These are phyloP conservation scores for Cyprinodon diabolis DNA, from an alignment of 2,797 vertebrate genomes.

Conservation along the genomic window DNA sequence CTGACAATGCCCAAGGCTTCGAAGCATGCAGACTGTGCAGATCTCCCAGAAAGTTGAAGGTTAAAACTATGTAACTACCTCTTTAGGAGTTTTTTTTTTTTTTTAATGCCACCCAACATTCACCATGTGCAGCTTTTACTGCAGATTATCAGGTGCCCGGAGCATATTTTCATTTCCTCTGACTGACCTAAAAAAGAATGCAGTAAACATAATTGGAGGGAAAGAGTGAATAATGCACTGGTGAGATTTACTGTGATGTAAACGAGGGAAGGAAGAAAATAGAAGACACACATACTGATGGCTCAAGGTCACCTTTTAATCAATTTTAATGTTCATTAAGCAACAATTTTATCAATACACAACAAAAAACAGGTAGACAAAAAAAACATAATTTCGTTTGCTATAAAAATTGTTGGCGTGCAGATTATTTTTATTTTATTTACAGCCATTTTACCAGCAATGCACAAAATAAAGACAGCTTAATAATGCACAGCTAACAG, in stretches of 20 bases:
- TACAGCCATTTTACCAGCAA: not conserved
- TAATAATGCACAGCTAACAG: not conserved
- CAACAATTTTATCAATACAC: not conserved
- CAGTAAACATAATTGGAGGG: constrained; percentile 3
- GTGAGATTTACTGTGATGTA: constrained; percentile 4
- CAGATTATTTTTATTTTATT: not conserved
- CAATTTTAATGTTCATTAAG: constrained; percentile 4
- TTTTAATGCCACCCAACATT: not conserved
- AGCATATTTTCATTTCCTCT: constrained; percentile 21
- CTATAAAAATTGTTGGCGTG: not conserved
- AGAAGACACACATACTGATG: constrained; percentile 13
- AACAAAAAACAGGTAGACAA: not conserved
- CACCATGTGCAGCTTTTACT: not conserved
- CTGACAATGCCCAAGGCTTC: not conserved
- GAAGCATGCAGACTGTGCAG: not conserved
- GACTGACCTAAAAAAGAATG: constrained; percentile 7
- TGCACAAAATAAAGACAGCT: not conserved
- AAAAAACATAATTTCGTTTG: not conserved
- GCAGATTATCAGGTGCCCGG: constrained; percentile 5
- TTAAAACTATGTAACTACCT: constrained; percentile 8
- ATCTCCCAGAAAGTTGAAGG: constrained; percentile 14
- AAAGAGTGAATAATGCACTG: not conserved
- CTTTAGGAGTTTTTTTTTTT: constrained; percentile 7
- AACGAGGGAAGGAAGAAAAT: constrained; percentile 6
- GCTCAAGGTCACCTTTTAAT: constrained; percentile 15